Evolutionary conservation across 2,888 invertebrate species (phyloP), one percentile per base, ranked within the genome.

Genomic region (Erebia ligea): DNA sequence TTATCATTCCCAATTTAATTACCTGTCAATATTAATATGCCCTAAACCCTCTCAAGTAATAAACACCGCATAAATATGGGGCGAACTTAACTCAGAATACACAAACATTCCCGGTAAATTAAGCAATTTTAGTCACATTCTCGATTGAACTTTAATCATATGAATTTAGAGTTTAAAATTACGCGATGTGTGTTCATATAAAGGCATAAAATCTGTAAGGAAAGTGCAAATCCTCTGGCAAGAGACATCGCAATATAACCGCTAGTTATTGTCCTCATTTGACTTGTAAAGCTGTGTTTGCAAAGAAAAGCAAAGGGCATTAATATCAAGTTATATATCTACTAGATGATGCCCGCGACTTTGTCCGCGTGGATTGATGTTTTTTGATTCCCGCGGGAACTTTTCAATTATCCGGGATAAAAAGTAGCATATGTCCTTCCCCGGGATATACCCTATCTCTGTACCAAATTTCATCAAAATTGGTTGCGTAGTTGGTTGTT

Each of bases 191-290:
- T 57, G n/a, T 59, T 59, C 11, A n/a, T 17, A 42, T 59, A 42
- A 59, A 40, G 40, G 3, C 59, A 34, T 40, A 40, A 59, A 59
- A 59, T n/a, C 59, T 40, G 42, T 48, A 56, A 52, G 34, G 50
- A 50, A 63, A 57, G 68, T 63, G 45, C 48, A 63, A 69, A 69
- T 69, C 57, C 48, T 62, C 25, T 15, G n/a, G 57, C 57, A 69
- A 68, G 61, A 69, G 63, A 56, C 19, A 45, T 63, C 34, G 57
- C 63, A 21, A 57, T 69, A 54, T 63, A 42, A 40, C 59, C 42
- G 59, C 59, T 59, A 59, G 40, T 59, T 59, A 59, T 59, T 40
- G 40, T 40, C 11, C 34, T 59, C 59, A 42, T 63, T 63, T 63
- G 45, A 48, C 48, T 48, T 63, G 62, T 63, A 63, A 50, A 25